Conservation (phyloP, 1,140 invertebrate species). For the Harpegnathos saltator region DNA sequence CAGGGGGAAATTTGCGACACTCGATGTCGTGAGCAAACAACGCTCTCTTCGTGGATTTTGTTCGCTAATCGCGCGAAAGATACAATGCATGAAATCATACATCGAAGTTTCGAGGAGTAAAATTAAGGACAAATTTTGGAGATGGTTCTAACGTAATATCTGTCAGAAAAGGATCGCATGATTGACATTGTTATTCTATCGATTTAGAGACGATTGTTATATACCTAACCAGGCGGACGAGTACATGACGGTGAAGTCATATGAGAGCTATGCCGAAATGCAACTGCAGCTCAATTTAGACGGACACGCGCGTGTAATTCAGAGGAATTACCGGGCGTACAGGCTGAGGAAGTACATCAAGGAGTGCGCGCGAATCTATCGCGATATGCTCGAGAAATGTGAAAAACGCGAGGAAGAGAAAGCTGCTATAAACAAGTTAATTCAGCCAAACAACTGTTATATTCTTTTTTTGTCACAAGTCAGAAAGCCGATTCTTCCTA, state of each 20-base stretch:
- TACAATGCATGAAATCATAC: background rate
- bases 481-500: no score
- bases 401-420: slow-evolving; percentile 82
- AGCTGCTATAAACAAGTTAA: slow-evolving; percentile 76
- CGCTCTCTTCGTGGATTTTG: no score
- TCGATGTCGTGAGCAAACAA: slow-evolving; percentile 44
- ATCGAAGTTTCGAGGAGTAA: no score
- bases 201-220: slow-evolving; percentile 84
- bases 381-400: slow-evolving; percentile 79
- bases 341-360: slow-evolving; percentile 77
- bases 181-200: background rate
- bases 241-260: slow-evolving; percentile 86
- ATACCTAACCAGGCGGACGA: slow-evolving; percentile 87
- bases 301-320: slow-evolving; percentile 87
- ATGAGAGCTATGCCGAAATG: slow-evolving; percentile 87
- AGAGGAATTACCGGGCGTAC: slow-evolving; percentile 86
- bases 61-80: background rate
- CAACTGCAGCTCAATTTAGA: slow-evolving; percentile 84
- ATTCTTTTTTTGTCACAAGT: no score
- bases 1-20: slow-evolving; percentile 59
- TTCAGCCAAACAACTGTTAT: background rate
- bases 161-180: background rate
- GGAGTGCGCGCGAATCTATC: slow-evolving; percentile 77
- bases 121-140: slow-evolving; percentile 11
- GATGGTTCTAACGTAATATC: background rate